Evolutionary conservation across 2,888 invertebrate species (phyloP).

Genomic region (Tuberolachnus salignus): DNA sequence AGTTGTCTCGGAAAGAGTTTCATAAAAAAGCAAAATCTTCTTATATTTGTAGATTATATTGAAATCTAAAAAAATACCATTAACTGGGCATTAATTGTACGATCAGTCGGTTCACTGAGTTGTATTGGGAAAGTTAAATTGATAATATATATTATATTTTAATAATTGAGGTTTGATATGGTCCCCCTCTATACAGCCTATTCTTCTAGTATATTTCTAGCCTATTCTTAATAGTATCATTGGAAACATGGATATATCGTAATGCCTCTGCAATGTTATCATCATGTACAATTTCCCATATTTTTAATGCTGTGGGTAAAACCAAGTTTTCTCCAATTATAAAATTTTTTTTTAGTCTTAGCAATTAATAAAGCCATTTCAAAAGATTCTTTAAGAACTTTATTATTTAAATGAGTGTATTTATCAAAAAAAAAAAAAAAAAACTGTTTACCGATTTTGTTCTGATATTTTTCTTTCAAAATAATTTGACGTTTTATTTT

Average conservation of each 20-base stretch:
- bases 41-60: slow-evolving; percentile 24
- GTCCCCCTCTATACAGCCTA: slow-evolving; percentile 22
- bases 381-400: slow-evolving; percentile 23
- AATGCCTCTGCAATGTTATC: slow-evolving; percentile 20
- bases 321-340: slow-evolving; percentile 29
- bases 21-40: slow-evolving; percentile 23
- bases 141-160: background rate
- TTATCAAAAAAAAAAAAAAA: slow-evolving; percentile 35
- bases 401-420: slow-evolving; percentile 12
- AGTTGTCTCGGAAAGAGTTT: slow-evolving; percentile 21
- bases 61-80: too few relatives aligned
- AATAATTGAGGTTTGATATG: slow-evolving; percentile 19
- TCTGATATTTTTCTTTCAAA: slow-evolving; percentile 26
- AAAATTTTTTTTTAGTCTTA: slow-evolving; percentile 26
- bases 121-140: slow-evolving; percentile 16
- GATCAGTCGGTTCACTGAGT: slow-evolving; percentile 21
- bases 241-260: slow-evolving; percentile 24
- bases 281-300: slow-evolving; percentile 24
- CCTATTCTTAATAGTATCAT: slow-evolving; percentile 32
- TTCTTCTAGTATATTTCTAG: too few relatives aligned
- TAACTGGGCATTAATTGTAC: background rate
- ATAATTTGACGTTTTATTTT: slow-evolving; percentile 25
- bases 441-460: slow-evolving; percentile 10
- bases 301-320: slow-evolving; percentile 22
- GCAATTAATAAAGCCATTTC: slow-evolving; percentile 28